These are phyloP conservation scores for Crossocerus cetratus DNA, from an alignment of 2,888 invertebrate species.

Conservation along the genomic window DNA sequence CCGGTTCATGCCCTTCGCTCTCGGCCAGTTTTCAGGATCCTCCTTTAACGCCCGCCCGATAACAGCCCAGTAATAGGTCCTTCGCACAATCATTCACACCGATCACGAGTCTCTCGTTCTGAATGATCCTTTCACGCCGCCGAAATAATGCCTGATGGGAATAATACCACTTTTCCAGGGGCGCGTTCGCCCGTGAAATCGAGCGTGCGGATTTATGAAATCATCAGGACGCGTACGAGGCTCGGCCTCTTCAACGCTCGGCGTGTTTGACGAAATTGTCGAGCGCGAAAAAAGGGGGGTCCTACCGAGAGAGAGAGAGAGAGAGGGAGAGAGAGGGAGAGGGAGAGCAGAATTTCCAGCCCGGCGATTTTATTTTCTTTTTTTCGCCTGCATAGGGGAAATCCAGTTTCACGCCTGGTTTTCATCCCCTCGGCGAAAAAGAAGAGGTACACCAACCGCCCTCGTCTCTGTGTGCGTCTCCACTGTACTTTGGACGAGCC, in stretches of 20 bases:
- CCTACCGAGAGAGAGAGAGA: no score
- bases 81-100: not conserved
- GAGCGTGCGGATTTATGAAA: not conserved
- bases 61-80: not conserved
- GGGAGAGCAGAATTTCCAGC: not conserved
- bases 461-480: no score
- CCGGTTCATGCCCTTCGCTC: not conserved
- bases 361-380: constrained; percentile 7
- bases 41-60: not conserved
- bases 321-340: no score
- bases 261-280: not conserved
- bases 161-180: not conserved
- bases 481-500: constrained; percentile 8
- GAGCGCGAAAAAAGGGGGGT: constrained; percentile 8
- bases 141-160: not conserved
- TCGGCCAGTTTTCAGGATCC: not conserved
- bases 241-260: not conserved
- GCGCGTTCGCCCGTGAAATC: not conserved
- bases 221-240: not conserved
- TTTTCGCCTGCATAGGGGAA: constrained; percentile 15
- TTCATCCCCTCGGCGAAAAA: constrained; percentile 15
- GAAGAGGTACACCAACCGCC: no score
- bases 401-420: constrained; percentile 29
- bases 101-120: not conserved
- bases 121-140: not conserved